phyloP scores from a whole-genome alignment of 1,140 invertebrate genomes.

The Camponotus floridanus region DNA sequence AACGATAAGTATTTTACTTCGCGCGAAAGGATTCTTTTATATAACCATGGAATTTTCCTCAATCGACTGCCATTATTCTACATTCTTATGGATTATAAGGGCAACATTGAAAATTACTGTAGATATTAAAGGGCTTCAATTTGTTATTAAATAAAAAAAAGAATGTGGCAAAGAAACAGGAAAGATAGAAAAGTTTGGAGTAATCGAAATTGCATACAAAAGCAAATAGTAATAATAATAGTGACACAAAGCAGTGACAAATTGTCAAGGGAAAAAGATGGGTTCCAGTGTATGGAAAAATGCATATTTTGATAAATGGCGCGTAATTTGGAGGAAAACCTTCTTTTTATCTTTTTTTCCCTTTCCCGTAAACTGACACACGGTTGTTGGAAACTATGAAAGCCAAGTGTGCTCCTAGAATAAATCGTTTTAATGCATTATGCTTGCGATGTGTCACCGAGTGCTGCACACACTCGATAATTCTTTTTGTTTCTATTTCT shows the following conservation, averaged over 20 bases:
- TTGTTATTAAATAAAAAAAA: constrained; percentile 3
- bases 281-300: constrained; percentile 35
- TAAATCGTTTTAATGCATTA: constrained; percentile 59
- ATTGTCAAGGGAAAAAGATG: constrained; percentile 59
- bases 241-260: constrained; percentile 66
- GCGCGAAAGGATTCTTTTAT: constrained; percentile 19
- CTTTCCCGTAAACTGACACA: constrained; percentile 43
- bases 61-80: constrained; percentile 38
- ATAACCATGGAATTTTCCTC: constrained; percentile 9
- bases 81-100: constrained; percentile 21
- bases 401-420: constrained; percentile 44
- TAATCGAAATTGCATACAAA: neutral
- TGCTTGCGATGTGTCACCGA: constrained; percentile 31
- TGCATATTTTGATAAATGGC: constrained; percentile 61
- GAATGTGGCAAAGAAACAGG: neutral
- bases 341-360: neutral
- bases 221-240: no score
- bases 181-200: neutral
- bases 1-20: constrained; percentile 24
- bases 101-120: constrained; percentile 21
- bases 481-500: constrained; percentile 19
- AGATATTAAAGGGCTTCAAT: constrained; percentile 18
- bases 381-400: constrained; percentile 55
- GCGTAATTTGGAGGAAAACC: constrained; percentile 34
- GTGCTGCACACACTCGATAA: neutral